Evolutionary conservation across 2,888 invertebrate genomes (phyloP).

Genomic region (Anthoptus insignis): DNA sequence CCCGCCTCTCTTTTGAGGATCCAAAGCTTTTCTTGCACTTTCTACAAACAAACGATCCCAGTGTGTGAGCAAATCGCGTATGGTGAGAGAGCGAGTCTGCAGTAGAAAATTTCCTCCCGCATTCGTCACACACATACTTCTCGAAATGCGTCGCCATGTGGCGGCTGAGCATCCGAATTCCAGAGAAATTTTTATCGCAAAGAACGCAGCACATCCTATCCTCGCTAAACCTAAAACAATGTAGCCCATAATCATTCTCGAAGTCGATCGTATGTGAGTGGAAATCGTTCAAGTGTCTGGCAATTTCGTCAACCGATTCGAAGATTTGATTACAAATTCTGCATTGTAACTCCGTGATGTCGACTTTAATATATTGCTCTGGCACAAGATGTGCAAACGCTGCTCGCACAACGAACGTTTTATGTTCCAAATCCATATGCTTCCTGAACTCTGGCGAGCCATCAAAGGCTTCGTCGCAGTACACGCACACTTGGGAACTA

Average conservation of each 20-base stretch:
- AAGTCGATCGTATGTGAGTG: constrained; percentile 56
- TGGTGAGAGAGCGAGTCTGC: constrained; percentile 54
- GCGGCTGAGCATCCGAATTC: constrained; percentile 57
- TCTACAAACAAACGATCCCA: constrained; percentile 53
- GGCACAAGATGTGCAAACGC: constrained; percentile 52
- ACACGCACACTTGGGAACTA: constrained; percentile 60
- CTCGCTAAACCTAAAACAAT: constrained; percentile 58
- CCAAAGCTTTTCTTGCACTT: constrained; percentile 58
- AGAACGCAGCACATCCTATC: constrained; percentile 55
- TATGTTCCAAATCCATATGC: constrained; percentile 58
- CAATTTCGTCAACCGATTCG: constrained; percentile 52
- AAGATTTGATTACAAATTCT: constrained; percentile 54
- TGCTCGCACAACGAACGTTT: constrained; percentile 51
- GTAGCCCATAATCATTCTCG: constrained; percentile 56
- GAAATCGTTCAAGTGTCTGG: constrained; percentile 55
- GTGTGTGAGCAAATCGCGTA: constrained; percentile 52
- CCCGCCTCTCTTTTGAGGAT: constrained; percentile 53
- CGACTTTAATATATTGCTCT: constrained; percentile 55
- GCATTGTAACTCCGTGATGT: constrained; percentile 60
- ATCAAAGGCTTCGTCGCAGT: constrained; percentile 57
- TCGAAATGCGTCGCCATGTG: constrained; percentile 61
- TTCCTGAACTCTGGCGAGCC: constrained; percentile 56
- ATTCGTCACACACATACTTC: constrained; percentile 61
- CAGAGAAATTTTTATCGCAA: constrained; percentile 57
- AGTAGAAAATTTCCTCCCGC: constrained; percentile 61